Evolutionary conservation across 2,797 vertebrate species (phyloP), one percentile per base, ranked within the genome.

Genomic region (Chanos chanos): DNA sequence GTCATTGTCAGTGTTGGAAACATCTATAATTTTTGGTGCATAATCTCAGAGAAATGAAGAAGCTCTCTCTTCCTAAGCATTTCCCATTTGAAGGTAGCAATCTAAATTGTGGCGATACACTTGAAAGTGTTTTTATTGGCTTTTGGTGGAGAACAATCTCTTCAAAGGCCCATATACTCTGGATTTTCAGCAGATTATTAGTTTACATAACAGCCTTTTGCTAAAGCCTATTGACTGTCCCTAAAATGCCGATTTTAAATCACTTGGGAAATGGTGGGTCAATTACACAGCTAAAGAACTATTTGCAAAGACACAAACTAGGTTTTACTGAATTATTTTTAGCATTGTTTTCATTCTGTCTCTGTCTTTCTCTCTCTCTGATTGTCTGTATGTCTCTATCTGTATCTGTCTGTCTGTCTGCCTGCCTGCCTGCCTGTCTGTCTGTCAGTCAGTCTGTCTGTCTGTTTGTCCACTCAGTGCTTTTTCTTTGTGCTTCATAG

Each of bases 61-160:
- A n/a, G n/a, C n/a, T n/a, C n/a, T n/a, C n/a, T n/a, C n/a, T n/a
- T n/a, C n/a, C n/a, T n/a, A n/a, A 3, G 15, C 1, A 27, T 30
- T 30, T 18, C 10, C 31, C 27, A 10, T 16, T 13, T 13, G 2
- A 13, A 5, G 7, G 44, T 4, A 24, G 2, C 44, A 3, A 3
- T 27, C 45, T 15, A 49, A 31, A 49, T 18, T 10, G 13, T 49
- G 25, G 49, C 25, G 18, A 19, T 49, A 30, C 10, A 49, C 49
- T 16, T 49, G 25, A 31, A 19, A 49, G 28, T 16, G 45, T 15
- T 49, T 47, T 31, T 18, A 49, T 49, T 5, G 15, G 30, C 27
- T 49, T 18, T 25, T 31, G 45, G 25, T 49, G 31, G 25, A 49
- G 45, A 30, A 45, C 25, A 30, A 18, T 49, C 45, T 49, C 25